Evolutionary conservation across 23 tunicate species (phyloP).

Genomic region (Clavelina lepadiformis): DNA sequence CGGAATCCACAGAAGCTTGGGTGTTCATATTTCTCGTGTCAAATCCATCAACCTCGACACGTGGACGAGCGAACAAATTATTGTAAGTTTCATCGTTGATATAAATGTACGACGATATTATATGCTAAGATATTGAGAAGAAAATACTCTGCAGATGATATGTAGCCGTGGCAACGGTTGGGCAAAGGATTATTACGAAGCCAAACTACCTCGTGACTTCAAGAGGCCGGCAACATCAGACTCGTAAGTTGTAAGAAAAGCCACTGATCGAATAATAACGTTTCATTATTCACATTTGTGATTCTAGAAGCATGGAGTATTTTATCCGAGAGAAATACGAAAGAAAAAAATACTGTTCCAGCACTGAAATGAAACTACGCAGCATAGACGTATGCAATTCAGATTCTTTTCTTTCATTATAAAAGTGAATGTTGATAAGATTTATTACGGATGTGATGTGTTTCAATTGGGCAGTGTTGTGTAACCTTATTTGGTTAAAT

Average conservation of each 20-base stretch:
- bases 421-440: no score
- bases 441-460: no score
- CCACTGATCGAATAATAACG: no score
- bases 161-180: slow-evolving; percentile 98
- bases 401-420: no score
- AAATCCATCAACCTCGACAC: slow-evolving; percentile 97
- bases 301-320: slow-evolving; percentile 67
- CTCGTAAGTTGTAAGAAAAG: slow-evolving; percentile 81
- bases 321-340: slow-evolving; percentile 95
- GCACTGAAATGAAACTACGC: slow-evolving; percentile 31
- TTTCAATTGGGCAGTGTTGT: no score
- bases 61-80: slow-evolving; percentile 90
- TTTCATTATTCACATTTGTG: not conserved
- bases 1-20: slow-evolving; percentile 92
- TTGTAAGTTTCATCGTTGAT: slow-evolving; percentile 26
- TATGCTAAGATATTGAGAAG: not conserved
- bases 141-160: slow-evolving; percentile 48
- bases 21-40: slow-evolving; percentile 97
- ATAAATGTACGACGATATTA: not conserved
- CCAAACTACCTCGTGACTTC: slow-evolving; percentile 52
- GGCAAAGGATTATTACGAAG: slow-evolving; percentile 92
- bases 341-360: slow-evolving; percentile 52
- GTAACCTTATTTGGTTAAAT: no score
- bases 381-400: slow-evolving; percentile 45
- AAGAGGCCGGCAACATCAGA: slow-evolving; percentile 63